Percentiles rank a stretch among this genome's conserved stretches.
Conservation (phyloP, 1,140 invertebrate genomes). For the Ceratitis capitata region DNA sequence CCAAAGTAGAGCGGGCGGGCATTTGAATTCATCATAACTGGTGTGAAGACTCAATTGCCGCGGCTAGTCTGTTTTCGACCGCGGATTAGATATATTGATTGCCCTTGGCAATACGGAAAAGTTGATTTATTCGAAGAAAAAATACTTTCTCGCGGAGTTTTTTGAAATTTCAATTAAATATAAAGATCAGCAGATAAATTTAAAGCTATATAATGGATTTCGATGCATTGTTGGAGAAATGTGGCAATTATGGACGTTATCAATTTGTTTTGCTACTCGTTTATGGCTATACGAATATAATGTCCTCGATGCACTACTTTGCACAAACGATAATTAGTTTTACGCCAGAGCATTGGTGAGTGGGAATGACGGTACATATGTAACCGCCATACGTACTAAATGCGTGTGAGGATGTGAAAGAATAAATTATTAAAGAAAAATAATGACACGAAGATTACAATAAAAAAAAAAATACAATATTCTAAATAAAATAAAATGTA, state of each 20-base stretch:
- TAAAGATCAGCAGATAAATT: neutral
- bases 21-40: neutral
- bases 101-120: neutral
- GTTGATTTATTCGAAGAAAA: neutral
- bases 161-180: neutral
- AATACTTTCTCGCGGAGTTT: neutral
- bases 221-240: conserved; percentile 69
- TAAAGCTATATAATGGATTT: conserved; percentile 65
- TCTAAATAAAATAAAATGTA: neutral
- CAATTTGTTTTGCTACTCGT: conserved; percentile 70
- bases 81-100: neutral
- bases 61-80: neutral
- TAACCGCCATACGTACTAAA: no score
- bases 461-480: neutral
- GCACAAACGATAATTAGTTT: conserved; percentile 69
- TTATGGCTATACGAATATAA: conserved; percentile 69
- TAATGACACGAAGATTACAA: neutral
- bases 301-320: conserved; percentile 69
- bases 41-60: neutral
- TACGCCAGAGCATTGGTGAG: conserved; percentile 63
- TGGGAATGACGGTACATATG: neutral
- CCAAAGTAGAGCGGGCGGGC: neutral
- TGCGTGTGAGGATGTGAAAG: neutral
- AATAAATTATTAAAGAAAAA: neutral
- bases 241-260: conserved; percentile 72